Percentiles rank a stretch among this genome's conserved stretches.
Evolutionary conservation across 2,113 vertebrate species (phyloP).

Genomic region (Brachypteracias leptosomus): DNA sequence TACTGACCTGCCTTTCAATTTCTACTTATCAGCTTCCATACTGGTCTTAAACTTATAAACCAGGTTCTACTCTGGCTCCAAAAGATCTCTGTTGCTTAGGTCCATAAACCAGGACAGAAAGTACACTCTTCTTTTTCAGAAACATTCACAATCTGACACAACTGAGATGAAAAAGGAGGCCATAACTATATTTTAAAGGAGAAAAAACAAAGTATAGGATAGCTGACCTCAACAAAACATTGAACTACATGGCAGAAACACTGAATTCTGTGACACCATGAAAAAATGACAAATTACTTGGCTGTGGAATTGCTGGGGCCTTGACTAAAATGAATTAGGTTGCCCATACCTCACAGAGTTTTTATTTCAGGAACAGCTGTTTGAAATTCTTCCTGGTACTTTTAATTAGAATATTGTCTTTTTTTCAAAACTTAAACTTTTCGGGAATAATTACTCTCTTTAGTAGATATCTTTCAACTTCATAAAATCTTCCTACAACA

Average conservation of each 20-base stretch:
- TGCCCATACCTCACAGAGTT: neutral
- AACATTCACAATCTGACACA: neutral
- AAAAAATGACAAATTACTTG: constrained; percentile 50
- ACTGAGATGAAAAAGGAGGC: neutral
- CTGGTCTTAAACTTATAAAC: neutral
- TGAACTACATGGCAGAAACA: constrained; percentile 18
- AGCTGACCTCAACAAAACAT: neutral
- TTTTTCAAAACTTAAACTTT: neutral
- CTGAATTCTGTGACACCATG: neutral
- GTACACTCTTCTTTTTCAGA: neutral
- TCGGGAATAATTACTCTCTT: neutral
- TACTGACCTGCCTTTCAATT: neutral
- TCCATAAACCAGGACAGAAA: neutral
- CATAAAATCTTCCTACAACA: neutral
- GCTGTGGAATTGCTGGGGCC: neutral
- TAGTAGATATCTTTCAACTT: neutral
- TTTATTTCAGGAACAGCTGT: constrained; percentile 6
- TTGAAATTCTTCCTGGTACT: constrained; percentile 19
- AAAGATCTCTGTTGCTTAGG: neutral
- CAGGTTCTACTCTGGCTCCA: neutral
- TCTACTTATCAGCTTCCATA: neutral
- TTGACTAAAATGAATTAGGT: constrained; percentile 30
- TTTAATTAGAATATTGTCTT: neutral
- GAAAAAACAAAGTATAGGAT: neutral
- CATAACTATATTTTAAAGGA: neutral